A percentile compares a stretch with the other conserved stretches of the same genome.
These are phyloP conservation scores for Hyles euphorbiae DNA, from an alignment of 1,140 invertebrate genomes.

Conservation along the genomic window DNA sequence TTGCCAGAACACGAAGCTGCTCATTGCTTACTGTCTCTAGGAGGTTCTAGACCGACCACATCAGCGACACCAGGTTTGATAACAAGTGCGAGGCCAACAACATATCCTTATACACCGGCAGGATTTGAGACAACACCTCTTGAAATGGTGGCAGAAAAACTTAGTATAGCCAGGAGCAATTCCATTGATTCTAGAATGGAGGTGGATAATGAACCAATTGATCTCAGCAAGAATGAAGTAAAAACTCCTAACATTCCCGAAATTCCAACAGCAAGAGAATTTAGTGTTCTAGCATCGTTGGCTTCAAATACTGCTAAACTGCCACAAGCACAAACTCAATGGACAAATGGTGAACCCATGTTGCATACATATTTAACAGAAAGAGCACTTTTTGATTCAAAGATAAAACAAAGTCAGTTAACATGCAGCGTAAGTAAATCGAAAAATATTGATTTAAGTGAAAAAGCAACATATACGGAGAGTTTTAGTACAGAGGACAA, in stretches of 20 bases:
- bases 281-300: slow-evolving; percentile 78
- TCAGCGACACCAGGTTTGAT: slow-evolving; percentile 74
- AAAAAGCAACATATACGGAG: slow-evolving; percentile 39
- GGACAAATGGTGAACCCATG: slow-evolving; percentile 79
- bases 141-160: slow-evolving; percentile 45
- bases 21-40: slow-evolving; percentile 87
- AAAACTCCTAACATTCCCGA: slow-evolving; percentile 62
- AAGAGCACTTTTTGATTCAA: slow-evolving; percentile 82
- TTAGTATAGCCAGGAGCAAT: slow-evolving; percentile 29
- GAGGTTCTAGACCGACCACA: slow-evolving; percentile 57
- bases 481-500: slow-evolving; percentile 20
- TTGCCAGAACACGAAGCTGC: slow-evolving; percentile 91
- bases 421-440: slow-evolving; percentile 49
- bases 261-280: slow-evolving; percentile 79
- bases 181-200: slow-evolving; percentile 41
- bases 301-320: slow-evolving; percentile 80
- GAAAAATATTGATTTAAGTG: slow-evolving; percentile 49
- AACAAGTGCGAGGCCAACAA: slow-evolving; percentile 76
- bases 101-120: slow-evolving; percentile 78
- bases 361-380: slow-evolving; percentile 86
- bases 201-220: slow-evolving; percentile 75
- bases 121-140: slow-evolving; percentile 45
- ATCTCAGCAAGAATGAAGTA: slow-evolving; percentile 73
- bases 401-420: slow-evolving; percentile 82
- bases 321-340: slow-evolving; percentile 74